Conservation (phyloP, 2,797 vertebrate species). For the Xenentodon cancila region DNA sequence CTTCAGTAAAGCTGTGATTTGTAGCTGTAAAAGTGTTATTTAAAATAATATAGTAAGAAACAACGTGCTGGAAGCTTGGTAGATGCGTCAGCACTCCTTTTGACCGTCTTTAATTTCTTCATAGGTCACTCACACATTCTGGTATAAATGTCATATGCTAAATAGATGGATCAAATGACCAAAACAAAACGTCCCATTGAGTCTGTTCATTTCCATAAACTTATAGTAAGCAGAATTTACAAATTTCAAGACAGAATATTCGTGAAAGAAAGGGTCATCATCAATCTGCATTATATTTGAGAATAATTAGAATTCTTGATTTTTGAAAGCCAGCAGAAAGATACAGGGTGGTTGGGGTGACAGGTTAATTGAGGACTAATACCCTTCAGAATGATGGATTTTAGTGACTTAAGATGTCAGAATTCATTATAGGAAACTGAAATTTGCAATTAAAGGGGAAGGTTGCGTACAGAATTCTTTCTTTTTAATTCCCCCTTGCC, state of each 20-base stretch:
- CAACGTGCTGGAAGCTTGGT: background rate
- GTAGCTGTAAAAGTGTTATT: no score
- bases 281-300: slow-evolving; percentile 84
- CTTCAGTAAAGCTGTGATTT: background rate
- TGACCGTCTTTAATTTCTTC: slow-evolving; percentile 2
- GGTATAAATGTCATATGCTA: background rate
- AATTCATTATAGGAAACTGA: slow-evolving; percentile 86
- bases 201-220: slow-evolving; percentile 20
- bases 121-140: background rate
- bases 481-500: slow-evolving; percentile 76
- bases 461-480: slow-evolving; percentile 77
- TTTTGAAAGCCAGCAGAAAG: slow-evolving; percentile 79
- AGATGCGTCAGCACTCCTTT: slow-evolving; percentile 2
- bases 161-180: slow-evolving; percentile 10
- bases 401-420: slow-evolving; percentile 88
- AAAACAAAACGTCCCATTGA: slow-evolving; percentile 19
- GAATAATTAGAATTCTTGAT: slow-evolving; percentile 87
- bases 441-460: slow-evolving; percentile 87
- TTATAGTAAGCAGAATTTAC: slow-evolving; percentile 31
- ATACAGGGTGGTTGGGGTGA: slow-evolving; percentile 74
- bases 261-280: slow-evolving; percentile 67
- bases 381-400: slow-evolving; percentile 89
- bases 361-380: slow-evolving; percentile 90
- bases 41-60: background rate
- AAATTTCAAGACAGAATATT: slow-evolving; percentile 34